A percentile compares a stretch with the other conserved stretches of the same genome.
These are phyloP conservation scores for Nannobrachium achirus DNA, from an alignment of 2,113 vertebrate species.

Conservation along the genomic window DNA sequence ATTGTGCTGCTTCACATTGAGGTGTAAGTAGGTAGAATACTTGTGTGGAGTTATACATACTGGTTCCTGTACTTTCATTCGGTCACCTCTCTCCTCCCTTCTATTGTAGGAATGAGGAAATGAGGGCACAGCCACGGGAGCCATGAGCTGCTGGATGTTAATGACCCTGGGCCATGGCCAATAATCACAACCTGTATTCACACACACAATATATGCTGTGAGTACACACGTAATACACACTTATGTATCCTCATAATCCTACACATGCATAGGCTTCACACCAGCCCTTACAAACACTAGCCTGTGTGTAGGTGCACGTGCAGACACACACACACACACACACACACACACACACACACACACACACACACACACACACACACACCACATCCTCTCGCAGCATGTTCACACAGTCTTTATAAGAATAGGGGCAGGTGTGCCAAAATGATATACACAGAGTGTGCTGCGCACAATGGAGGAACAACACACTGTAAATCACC, in stretches of 20 bases:
- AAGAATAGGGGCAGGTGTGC: background rate
- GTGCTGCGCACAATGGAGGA: background rate
- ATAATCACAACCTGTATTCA: background rate
- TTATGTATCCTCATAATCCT: no score
- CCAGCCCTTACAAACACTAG: no score
- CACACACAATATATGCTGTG: background rate
- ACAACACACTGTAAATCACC: background rate
- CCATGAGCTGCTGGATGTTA: constrained; percentile 31
- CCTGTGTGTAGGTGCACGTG: no score
- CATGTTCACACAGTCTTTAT: background rate
- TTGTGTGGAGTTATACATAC: no score
- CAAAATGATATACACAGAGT: background rate
- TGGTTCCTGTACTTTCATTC: constrained; percentile 53
- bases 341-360: background rate
- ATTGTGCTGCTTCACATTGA: no score
- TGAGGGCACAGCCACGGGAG: constrained; percentile 35
- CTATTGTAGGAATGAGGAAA: constrained; percentile 65
- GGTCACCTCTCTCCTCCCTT: constrained; percentile 50
- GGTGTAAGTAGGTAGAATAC: no score
- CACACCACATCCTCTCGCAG: constrained; percentile 5
- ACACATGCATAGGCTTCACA: no score
- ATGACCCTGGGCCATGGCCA: constrained; percentile 18
- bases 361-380: constrained; percentile 4
- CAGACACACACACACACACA: background rate
- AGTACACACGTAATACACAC: no score